A percentile compares a stretch with the other conserved stretches of the same genome.
phyloP scores from a whole-genome alignment of 2,888 invertebrate species.

The Agonopterix subpropinquella region DNA sequence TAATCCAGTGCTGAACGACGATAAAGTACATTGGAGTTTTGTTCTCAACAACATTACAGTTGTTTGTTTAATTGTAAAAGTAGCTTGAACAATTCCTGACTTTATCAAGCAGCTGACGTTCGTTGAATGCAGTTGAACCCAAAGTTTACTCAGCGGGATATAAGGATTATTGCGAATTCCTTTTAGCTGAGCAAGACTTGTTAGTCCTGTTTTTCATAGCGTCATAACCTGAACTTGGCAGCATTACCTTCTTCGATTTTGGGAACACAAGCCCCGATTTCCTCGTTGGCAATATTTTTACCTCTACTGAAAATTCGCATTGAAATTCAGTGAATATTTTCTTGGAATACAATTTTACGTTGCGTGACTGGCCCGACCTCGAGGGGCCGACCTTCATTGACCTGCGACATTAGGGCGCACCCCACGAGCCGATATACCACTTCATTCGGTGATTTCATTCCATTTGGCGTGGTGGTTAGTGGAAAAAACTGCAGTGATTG shows the following conservation, averaged over 20 bases:
- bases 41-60: too few species aligned
- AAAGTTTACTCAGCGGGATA: too few species aligned
- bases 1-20: background rate
- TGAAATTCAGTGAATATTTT: background rate
- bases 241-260: background rate
- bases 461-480: conserved; percentile 5
- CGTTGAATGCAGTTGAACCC: too few species aligned
- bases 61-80: too few species aligned
- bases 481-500: background rate
- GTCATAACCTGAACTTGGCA: background rate
- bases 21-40: too few species aligned
- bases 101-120: too few species aligned
- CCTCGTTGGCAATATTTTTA: too few species aligned
- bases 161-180: too few species aligned
- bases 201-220: background rate
- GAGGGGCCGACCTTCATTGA: conserved; percentile 43
- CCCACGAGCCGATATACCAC: conserved; percentile 27
- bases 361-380: conserved; percentile 46
- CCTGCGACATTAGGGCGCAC: conserved; percentile 43
- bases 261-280: too few species aligned
- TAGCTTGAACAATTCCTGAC: too few species aligned
- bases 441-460: conserved; percentile 31
- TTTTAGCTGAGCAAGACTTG: too few species aligned
- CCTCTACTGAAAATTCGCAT: background rate
- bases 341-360: conserved; percentile 7